Evolutionary conservation across 2,113 vertebrate species (phyloP).

Genomic region (Poeciliopsis retropinna): DNA sequence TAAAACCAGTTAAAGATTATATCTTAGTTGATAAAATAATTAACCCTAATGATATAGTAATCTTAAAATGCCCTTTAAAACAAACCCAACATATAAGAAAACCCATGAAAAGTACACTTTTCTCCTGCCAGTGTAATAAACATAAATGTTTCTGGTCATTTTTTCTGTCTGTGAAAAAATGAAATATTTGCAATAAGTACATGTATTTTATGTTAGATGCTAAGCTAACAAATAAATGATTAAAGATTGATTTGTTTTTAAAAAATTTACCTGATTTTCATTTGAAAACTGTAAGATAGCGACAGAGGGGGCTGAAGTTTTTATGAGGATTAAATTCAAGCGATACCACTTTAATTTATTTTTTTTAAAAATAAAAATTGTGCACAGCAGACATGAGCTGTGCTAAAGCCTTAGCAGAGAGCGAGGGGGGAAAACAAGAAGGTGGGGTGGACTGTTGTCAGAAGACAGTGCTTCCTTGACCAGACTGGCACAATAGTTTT

Average conservation of each 20-base stretch:
- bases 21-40: neutral
- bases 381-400: constrained; percentile 11
- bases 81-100: neutral
- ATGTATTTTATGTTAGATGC: no score
- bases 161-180: no score
- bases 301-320: no score
- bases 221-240: no score
- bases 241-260: no score
- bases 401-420: constrained; percentile 7
- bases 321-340: no score
- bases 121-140: neutral
- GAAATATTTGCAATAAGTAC: no score
- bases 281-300: no score
- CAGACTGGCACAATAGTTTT: constrained; percentile 51
- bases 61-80: neutral
- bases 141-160: no score
- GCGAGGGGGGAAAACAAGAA: constrained; percentile 8
- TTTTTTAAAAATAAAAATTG: no score
- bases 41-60: neutral
- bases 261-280: no score
- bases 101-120: neutral
- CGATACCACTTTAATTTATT: no score
- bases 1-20: neutral
- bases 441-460: constrained; percentile 19
- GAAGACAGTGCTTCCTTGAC: constrained; percentile 63